A percentile compares a stretch with the other conserved stretches of the same genome.
Conservation (phyloP, 2,888 invertebrate species). For the Spicauda simplicius region DNA sequence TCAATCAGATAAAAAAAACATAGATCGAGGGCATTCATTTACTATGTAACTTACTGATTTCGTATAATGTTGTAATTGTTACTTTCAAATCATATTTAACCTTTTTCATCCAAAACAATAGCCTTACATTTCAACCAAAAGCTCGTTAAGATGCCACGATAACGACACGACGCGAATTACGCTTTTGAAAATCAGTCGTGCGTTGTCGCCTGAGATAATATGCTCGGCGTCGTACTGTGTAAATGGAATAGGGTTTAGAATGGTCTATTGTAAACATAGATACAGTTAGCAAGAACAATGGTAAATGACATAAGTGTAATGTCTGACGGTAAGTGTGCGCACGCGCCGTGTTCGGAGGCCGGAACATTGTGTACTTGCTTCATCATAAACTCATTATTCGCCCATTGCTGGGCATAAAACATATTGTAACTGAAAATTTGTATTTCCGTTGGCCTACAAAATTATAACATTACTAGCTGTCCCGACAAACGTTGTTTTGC, state of each 20-base stretch:
- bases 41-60: background rate
- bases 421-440: too few relatives aligned
- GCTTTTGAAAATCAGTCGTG: conserved; percentile 29
- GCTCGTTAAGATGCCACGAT: conserved; percentile 10
- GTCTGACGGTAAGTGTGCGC: conserved; percentile 49
- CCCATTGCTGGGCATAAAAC: background rate
- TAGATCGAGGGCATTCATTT: too few relatives aligned
- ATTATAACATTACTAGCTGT: too few relatives aligned
- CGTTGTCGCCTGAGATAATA: conserved; percentile 26
- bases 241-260: conserved; percentile 9
- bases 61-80: background rate
- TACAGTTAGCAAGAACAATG: conserved; percentile 44
- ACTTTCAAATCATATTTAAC: background rate
- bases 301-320: conserved; percentile 52
- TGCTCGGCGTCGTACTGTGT: background rate
- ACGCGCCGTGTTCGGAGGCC: conserved; percentile 46
- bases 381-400: conserved; percentile 7
- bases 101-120: background rate
- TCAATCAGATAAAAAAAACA: too few relatives aligned
- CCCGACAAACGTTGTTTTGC: too few relatives aligned
- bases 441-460: too few relatives aligned
- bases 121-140: conserved; percentile 5
- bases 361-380: conserved; percentile 32
- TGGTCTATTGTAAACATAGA: conserved; percentile 13
- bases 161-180: conserved; percentile 19